phyloP scores from a whole-genome alignment of 2,888 invertebrate genomes.

The Cataglyphis cursor region DNA sequence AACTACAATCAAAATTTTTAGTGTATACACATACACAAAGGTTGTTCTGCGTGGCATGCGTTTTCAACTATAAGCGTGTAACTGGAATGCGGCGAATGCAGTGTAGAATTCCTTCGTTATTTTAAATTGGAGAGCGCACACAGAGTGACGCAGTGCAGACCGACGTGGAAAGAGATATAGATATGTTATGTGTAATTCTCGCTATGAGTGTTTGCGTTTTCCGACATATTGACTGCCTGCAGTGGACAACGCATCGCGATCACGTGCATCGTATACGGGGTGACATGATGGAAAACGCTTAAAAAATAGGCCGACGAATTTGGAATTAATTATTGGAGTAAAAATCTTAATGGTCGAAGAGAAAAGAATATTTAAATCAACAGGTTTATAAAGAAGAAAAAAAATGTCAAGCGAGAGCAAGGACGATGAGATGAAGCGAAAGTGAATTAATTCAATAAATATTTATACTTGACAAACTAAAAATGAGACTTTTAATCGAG shows the following conservation, averaged over 20 bases:
- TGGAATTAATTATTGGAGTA: not conserved
- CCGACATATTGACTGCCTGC: constrained; percentile 49
- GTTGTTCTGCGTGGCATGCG: not conserved
- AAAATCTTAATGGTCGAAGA: not conserved
- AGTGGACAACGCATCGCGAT: constrained; percentile 41
- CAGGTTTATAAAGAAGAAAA: not conserved
- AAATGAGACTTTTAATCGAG: not conserved
- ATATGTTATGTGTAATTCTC: constrained; percentile 49
- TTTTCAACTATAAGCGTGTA: constrained; percentile 27
- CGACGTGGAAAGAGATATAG: constrained; percentile 17
- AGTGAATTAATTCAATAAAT: not conserved
- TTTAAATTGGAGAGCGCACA: constrained; percentile 50
- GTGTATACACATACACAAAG: not conserved
- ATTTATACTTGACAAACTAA: not conserved
- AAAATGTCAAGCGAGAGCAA: not conserved
- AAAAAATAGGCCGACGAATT: constrained; percentile 22
- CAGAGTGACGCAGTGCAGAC: constrained; percentile 39
- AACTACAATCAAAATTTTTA: constrained; percentile 31
- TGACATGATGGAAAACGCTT: constrained; percentile 7
- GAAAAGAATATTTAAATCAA: not conserved
- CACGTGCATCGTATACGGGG: not conserved
- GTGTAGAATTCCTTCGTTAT: constrained; percentile 52
- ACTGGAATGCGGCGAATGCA: constrained; percentile 33
- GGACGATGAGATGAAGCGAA: not conserved
- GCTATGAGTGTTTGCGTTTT: constrained; percentile 48